phyloP scores from a whole-genome alignment of 2,888 invertebrate genomes.

The Phania funesta region DNA sequence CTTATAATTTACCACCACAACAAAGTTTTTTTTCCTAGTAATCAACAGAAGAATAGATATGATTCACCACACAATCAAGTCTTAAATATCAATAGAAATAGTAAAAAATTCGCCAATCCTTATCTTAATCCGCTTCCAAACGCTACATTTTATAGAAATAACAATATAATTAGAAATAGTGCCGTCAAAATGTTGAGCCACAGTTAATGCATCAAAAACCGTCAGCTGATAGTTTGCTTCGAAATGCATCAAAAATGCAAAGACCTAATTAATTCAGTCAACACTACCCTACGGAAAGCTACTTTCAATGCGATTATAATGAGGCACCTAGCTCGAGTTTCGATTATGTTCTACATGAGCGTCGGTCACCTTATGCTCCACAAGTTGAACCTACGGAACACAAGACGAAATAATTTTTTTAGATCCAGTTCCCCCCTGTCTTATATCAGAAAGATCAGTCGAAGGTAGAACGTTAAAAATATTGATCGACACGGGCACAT shows the following conservation, averaged over 20 bases:
- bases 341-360: neutral
- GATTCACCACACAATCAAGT: neutral
- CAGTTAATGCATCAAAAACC: constrained; percentile 40
- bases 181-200: constrained; percentile 14
- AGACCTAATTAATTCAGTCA: constrained; percentile 1
- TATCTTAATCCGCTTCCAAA: neutral
- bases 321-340: neutral
- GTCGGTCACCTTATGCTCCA: neutral
- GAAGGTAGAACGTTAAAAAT: constrained; percentile 22
- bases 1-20: constrained; percentile 9
- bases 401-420: constrained; percentile 31
- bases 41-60: neutral
- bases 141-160: neutral
- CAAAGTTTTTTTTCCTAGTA: neutral
- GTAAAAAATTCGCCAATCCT: neutral
- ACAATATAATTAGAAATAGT: neutral
- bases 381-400: neutral
- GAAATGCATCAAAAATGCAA: neutral
- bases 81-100: neutral
- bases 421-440: constrained; percentile 43
- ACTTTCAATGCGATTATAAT: neutral
- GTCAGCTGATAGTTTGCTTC: neutral
- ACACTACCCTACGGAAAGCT: neutral
- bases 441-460: constrained; percentile 23
- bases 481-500: constrained; percentile 23